phyloP scores from a whole-genome alignment of 2,797 vertebrate genomes.

The Cryptoprocta ferox region DNA sequence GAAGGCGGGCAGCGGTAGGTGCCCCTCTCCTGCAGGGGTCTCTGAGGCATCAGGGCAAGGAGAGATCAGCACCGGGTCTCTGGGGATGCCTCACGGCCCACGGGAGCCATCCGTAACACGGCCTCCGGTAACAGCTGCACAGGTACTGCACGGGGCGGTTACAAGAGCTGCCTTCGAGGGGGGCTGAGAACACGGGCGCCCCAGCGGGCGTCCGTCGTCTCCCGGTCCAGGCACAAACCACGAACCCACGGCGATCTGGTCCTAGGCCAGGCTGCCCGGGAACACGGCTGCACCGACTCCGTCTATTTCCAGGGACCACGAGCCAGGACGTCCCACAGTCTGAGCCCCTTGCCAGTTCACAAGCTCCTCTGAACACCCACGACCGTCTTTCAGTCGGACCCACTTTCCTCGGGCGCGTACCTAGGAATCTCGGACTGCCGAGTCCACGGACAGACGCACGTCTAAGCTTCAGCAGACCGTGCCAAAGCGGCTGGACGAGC shows the following conservation, averaged over 20 bases:
- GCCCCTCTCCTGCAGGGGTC: not conserved
- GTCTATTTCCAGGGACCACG: not conserved
- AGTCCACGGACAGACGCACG: too few species aligned
- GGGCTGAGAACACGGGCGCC: not conserved
- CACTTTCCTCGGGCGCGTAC: too few species aligned
- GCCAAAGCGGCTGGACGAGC: not conserved
- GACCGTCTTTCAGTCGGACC: too few species aligned
- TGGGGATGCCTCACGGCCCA: not conserved
- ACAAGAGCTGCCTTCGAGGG: too few species aligned
- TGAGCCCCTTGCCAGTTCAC: not conserved
- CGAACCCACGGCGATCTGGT: not conserved
- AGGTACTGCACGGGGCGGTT: not conserved
- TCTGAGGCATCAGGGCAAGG: not conserved
- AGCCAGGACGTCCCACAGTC: not conserved
- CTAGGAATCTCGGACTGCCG: not conserved
- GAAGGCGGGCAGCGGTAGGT: too few species aligned
- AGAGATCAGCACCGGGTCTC: not conserved
- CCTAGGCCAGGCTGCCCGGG: not conserved
- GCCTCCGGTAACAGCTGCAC: not conserved
- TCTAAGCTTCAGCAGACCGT: not conserved
- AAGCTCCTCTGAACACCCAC: not conserved
- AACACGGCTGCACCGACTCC: not conserved
- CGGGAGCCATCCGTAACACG: not conserved
- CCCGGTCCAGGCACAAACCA: not conserved
- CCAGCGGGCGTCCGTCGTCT: not conserved